These are phyloP conservation scores for Barnardius zonarius DNA, from an alignment of 2,113 vertebrate genomes.

Conservation along the genomic window DNA sequence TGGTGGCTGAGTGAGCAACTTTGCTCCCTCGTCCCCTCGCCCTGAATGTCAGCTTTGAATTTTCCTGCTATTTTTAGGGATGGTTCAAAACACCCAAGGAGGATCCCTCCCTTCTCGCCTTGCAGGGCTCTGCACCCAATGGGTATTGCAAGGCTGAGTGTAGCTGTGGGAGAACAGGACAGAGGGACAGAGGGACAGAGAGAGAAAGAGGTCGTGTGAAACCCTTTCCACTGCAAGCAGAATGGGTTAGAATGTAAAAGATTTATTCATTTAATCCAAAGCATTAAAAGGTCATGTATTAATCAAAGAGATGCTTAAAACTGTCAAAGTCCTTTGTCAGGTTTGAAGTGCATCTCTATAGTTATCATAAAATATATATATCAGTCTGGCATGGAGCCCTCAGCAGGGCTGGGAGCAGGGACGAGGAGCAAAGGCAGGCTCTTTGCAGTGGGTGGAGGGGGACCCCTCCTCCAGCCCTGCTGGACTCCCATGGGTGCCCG, in stretches of 20 bases:
- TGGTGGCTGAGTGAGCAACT: conserved; percentile 65
- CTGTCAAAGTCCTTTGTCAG: conserved; percentile 58
- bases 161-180: background rate
- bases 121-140: background rate
- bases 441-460: accelerated
- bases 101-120: background rate
- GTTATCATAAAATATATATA: conserved; percentile 63
- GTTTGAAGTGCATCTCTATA: conserved; percentile 50
- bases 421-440: accelerated
- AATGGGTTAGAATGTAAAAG: conserved; percentile 24
- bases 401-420: background rate
- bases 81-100: background rate
- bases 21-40: conserved; percentile 50
- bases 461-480: accelerated
- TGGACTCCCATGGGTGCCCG: background rate
- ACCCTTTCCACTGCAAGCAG: background rate
- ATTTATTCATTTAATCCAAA: conserved; percentile 64
- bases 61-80: conserved; percentile 68
- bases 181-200: background rate
- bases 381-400: conserved; percentile 29
- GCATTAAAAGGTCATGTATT: conserved; percentile 58
- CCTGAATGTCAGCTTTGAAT: conserved; percentile 66
- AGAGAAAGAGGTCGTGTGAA: background rate
- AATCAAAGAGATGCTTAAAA: conserved; percentile 66
- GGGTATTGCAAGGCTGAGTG: background rate